Evolutionary conservation across 1,140 invertebrate genomes (phyloP).

Genomic region (Onthophagus taurus): DNA sequence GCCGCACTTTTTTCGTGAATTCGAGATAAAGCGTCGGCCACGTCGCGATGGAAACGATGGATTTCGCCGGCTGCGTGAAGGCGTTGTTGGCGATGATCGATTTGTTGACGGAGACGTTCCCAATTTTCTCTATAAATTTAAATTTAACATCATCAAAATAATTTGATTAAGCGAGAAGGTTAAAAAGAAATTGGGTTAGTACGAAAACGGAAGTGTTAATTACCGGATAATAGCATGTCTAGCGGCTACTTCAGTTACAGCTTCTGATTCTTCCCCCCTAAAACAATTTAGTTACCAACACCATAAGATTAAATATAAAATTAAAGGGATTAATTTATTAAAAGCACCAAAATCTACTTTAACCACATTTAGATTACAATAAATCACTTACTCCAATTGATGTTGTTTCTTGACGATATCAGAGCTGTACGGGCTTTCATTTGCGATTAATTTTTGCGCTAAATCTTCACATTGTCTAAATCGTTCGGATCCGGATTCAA

Average conservation of each 20-base stretch:
- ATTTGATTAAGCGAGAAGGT: neutral
- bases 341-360: neutral
- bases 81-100: conserved; percentile 76
- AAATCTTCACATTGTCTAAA: conserved; percentile 89
- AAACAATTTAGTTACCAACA: conserved; percentile 33
- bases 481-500: conserved; percentile 84
- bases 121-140: conserved; percentile 59
- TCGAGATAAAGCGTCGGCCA: conserved; percentile 81
- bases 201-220: too few species aligned
- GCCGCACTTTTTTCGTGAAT: conserved; percentile 82
- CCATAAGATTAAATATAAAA: conserved; percentile 14
- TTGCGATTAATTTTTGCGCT: conserved; percentile 80
- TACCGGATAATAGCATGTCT: conserved; percentile 26
- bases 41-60: conserved; percentile 93
- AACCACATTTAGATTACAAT: neutral
- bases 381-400: conserved; percentile 63
- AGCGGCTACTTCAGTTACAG: conserved; percentile 25
- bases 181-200: too few species aligned
- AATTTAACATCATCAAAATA: neutral
- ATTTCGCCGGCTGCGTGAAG: conserved; percentile 90
- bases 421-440: conserved; percentile 77
- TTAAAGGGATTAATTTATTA: neutral
- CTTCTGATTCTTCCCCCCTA: conserved; percentile 28
- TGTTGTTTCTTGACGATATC: conserved; percentile 84
- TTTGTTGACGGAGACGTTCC: conserved; percentile 77